Evolutionary conservation across 2,888 invertebrate genomes (phyloP).

Genomic region (Nipponacmea schrenckii): DNA sequence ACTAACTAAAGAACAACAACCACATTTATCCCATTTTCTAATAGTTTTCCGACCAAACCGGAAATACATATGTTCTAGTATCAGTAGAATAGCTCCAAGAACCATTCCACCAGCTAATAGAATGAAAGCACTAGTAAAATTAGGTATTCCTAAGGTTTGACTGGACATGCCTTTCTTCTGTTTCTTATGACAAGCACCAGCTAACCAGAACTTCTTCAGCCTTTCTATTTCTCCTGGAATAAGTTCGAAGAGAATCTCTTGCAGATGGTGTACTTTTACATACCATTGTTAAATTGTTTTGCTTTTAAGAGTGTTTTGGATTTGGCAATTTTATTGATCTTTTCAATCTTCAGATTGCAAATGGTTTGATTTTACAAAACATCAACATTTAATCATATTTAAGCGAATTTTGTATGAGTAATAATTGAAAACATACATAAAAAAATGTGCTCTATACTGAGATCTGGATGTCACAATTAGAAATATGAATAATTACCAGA

Average conservation of each 20-base stretch:
- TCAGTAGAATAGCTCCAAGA: conserved; percentile 85
- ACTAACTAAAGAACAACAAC: conserved; percentile 93
- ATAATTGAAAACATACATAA: too few relatives aligned
- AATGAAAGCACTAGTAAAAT: conserved; percentile 96
- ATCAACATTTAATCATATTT: too few relatives aligned
- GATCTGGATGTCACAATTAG: too few relatives aligned
- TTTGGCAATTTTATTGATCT: too few relatives aligned
- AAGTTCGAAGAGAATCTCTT: conserved; percentile 76
- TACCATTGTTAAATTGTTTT: too few relatives aligned
- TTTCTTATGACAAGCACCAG: conserved; percentile 88
- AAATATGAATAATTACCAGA: conserved; percentile 45
- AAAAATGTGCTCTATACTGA: too few relatives aligned
- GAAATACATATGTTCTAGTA: conserved; percentile 94
- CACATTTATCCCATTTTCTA: conserved; percentile 77
- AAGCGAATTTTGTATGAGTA: too few relatives aligned
- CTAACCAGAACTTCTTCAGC: conserved; percentile 92
- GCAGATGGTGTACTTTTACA: too few relatives aligned
- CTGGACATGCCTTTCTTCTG: conserved; percentile 81
- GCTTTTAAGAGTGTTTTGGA: too few relatives aligned
- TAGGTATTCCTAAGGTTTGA: conserved; percentile 73
- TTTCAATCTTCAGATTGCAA: too few relatives aligned
- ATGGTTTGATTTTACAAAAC: too few relatives aligned
- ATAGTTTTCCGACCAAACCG: conserved; percentile 74
- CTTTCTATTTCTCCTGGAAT: conserved; percentile 87
- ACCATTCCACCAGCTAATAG: conserved; percentile 94